Evolutionary conservation across 2,797 vertebrate genomes (phyloP).

Genomic region (Bovichtus variegatus): DNA sequence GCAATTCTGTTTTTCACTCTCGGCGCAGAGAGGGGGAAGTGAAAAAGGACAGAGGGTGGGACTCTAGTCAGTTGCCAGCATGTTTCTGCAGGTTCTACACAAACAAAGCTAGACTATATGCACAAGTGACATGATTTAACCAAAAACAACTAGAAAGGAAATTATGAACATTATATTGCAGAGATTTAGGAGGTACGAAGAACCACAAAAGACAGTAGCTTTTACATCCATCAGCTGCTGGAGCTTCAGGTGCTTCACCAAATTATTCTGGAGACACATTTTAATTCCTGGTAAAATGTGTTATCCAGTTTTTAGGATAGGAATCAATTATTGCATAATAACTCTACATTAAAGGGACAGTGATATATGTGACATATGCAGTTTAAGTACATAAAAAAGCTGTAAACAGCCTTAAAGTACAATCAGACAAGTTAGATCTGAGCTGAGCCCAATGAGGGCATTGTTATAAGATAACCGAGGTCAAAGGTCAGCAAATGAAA

Average conservation of each 20-base stretch:
- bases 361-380: not conserved
- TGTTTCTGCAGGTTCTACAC: slow-evolving; percentile 16
- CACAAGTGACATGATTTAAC: not conserved
- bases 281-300: not conserved
- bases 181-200: no score
- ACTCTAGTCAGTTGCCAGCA: slow-evolving; percentile 33
- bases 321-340: not conserved
- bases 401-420: slow-evolving; percentile 28
- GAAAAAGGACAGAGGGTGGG: slow-evolving; percentile 44
- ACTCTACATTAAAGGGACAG: not conserved
- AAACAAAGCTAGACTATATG: slow-evolving; percentile 24
- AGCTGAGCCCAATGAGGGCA: not conserved
- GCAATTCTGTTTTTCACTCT: slow-evolving; percentile 51
- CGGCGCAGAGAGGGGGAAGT: slow-evolving; percentile 24
- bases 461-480: not conserved
- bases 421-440: not conserved
- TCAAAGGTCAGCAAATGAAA: slow-evolving; percentile 19
- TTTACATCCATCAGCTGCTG: no score
- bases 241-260: not conserved
- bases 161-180: no score
- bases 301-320: not conserved
- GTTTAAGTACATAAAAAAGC: slow-evolving; percentile 2
- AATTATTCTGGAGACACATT: not conserved
- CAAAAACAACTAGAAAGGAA: no score
- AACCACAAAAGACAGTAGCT: no score